phyloP scores from a whole-genome alignment of 2,888 invertebrate species.

The Drosophila pseudotalamancana region DNA sequence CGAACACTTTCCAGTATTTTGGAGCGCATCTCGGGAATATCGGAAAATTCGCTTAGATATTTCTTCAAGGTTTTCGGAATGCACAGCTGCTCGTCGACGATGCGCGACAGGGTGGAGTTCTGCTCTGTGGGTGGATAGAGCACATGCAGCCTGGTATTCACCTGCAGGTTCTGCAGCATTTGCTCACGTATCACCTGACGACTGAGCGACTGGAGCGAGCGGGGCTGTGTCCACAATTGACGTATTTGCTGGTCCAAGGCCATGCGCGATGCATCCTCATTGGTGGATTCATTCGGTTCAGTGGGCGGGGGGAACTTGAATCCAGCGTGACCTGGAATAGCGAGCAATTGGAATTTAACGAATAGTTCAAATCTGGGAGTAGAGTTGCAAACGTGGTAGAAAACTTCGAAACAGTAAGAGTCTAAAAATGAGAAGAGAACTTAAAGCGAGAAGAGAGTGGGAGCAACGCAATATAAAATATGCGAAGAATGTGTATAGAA shows the following conservation, averaged over 20 bases:
- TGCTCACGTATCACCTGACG: slow-evolving; percentile 79
- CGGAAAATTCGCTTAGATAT: slow-evolving; percentile 80
- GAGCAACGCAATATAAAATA: no score
- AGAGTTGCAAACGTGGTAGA: no score
- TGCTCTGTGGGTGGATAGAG: slow-evolving; percentile 69
- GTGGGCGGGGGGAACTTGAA: slow-evolving; percentile 64
- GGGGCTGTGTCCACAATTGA: slow-evolving; percentile 68
- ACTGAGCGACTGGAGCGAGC: slow-evolving; percentile 75
- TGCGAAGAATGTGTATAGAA: no score
- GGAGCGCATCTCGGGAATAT: slow-evolving; percentile 68
- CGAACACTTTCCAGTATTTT: slow-evolving; percentile 2
- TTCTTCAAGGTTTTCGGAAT: slow-evolving; percentile 78
- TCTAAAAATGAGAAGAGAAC: no score
- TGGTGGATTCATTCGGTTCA: slow-evolving; percentile 2
- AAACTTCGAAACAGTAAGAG: no score
- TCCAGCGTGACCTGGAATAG: slow-evolving; percentile 76
- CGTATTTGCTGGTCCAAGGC: slow-evolving; percentile 59
- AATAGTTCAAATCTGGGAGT: not conserved
- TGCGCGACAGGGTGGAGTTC: slow-evolving; percentile 75
- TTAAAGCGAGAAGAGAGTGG: no score
- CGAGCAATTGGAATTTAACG: not conserved
- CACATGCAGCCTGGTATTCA: slow-evolving; percentile 42
- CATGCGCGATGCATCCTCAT: not conserved
- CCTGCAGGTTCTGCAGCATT: slow-evolving; percentile 66
- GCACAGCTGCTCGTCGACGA: slow-evolving; percentile 74